phyloP scores from a whole-genome alignment of 2,888 invertebrate genomes.

The Nephrotoma appendiculata region DNA sequence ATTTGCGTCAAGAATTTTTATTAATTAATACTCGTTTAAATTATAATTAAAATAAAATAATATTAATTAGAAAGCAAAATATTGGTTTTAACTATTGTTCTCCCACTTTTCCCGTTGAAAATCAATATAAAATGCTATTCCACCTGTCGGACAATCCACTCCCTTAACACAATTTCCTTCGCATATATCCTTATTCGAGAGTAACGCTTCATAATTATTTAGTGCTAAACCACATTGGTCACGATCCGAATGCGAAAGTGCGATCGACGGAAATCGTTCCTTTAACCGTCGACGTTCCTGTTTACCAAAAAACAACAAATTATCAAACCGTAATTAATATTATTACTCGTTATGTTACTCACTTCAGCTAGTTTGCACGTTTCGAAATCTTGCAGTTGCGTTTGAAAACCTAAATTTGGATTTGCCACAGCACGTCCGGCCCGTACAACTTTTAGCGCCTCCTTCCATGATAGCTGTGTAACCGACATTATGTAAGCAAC shows the following conservation, averaged over 20 bases:
- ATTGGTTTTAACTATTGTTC: constrained; percentile 6
- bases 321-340: neutral
- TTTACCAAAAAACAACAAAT: neutral
- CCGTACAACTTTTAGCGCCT: constrained; percentile 82
- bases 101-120: constrained; percentile 18
- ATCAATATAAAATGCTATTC: constrained; percentile 16
- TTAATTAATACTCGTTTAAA: no score
- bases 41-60: neutral
- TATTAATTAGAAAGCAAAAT: neutral
- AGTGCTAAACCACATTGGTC: constrained; percentile 64
- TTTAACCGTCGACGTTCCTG: constrained; percentile 72
- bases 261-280: constrained; percentile 70
- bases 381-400: constrained; percentile 86
- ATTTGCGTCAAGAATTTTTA: no score
- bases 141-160: constrained; percentile 72
- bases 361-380: constrained; percentile 64
- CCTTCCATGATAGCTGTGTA: constrained; percentile 79
- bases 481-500: constrained; percentile 95
- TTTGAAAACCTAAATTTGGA: constrained; percentile 91
- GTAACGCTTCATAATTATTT: constrained; percentile 68
- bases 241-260: constrained; percentile 55
- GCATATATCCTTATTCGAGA: constrained; percentile 66
- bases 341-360: constrained; percentile 15
- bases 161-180: constrained; percentile 77
- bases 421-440: constrained; percentile 86